Evolutionary conservation across 2,113 vertebrate genomes (phyloP), one percentile per base, ranked within the genome.

Genomic region (Lasiurus cinereus): DNA sequence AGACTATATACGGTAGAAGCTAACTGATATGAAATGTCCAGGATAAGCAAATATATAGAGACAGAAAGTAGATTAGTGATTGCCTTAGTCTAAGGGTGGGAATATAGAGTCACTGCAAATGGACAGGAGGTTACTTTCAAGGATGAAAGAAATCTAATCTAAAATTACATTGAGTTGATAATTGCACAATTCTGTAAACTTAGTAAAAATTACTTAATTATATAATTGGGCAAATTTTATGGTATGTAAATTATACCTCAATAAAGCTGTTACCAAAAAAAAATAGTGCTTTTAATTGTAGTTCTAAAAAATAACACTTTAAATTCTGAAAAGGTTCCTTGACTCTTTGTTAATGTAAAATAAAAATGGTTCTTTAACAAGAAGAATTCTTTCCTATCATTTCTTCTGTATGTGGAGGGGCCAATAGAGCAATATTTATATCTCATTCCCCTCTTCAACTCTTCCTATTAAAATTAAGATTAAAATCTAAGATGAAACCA

Each of bases 301-400:
- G 5, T 59, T n/a, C 21, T 89, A 91, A 16, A 8, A 76, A 79
- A 78, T 90, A 31, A 14, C 62, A 91, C 15, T 56, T 92, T 64
- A 80, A 93, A 54, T 88, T 94, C 83, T 88, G 29, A 87, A 86
- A 66, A 29, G 0, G 2, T 69, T 7, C 39, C 24, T 86, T 93
- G 56, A 59, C 33, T 24, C 19, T 83, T 73, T 54, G 24, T 54
- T 95, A 31, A 43, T 69, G 12, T 64, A 80, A 95, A 92, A 78
- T 73, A 66, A 90, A 80, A 90, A 54, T 36, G 80, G 24, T 85
- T 82, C 43, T 87, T 43, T 56, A 88, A 67, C n/a, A n/a, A 93
- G 31, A 54, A 24, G 8, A 83, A 91, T 48, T 73, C 24, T 80
- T 10, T 89, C 78, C 14, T 62, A 8, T 73, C 29, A 64, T 74